Percentiles rank a stretch among this genome's conserved stretches.
Evolutionary conservation across 2,113 vertebrate genomes (phyloP).

Genomic region (Martes martes): DNA sequence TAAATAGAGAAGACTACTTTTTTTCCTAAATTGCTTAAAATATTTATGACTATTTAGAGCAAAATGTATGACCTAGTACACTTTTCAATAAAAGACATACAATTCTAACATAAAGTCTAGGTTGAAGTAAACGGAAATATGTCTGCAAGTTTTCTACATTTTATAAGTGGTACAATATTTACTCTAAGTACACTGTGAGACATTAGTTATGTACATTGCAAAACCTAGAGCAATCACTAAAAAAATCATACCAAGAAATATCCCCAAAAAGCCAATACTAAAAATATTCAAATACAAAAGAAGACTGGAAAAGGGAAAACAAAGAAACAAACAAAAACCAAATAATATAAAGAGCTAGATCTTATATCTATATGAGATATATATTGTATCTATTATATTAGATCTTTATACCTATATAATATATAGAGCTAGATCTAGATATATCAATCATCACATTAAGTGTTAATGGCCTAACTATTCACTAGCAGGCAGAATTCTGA

Average conservation of each 20-base stretch:
- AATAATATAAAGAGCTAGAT: neutral
- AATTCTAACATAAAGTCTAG: neutral
- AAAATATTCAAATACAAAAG: neutral
- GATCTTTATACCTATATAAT: neutral
- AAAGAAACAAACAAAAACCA: neutral
- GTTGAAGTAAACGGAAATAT: neutral
- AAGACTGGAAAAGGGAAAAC: neutral
- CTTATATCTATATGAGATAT: neutral
- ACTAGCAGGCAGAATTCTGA: neutral
- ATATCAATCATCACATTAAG: neutral
- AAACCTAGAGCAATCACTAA: neutral
- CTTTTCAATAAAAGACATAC: neutral
- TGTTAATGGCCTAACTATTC: neutral
- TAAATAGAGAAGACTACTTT: neutral
- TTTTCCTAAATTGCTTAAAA: neutral
- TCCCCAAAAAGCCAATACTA: neutral
- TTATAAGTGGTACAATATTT: neutral
- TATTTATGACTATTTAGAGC: neutral
- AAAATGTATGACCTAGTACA: neutral
- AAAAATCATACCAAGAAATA: neutral
- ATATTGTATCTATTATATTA: neutral
- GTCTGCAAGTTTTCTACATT: neutral
- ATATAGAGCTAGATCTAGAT: neutral
- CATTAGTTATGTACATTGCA: neutral
- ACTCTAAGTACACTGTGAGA: neutral